Percentiles rank a stretch among this genome's conserved stretches.
Evolutionary conservation across 2,888 invertebrate genomes (phyloP).

Genomic region (Endomychus coccineus): DNA sequence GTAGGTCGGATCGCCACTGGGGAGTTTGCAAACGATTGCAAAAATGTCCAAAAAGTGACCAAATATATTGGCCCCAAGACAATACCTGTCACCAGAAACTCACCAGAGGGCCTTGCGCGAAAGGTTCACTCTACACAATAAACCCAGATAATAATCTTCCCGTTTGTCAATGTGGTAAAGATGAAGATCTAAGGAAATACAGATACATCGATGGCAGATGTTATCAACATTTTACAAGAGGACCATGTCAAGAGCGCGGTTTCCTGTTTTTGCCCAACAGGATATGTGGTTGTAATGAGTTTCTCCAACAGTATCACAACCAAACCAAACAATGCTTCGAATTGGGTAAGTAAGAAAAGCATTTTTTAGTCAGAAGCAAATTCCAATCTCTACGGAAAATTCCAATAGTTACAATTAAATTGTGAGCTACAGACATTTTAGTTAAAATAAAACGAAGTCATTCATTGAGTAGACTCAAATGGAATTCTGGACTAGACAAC

Average conservation of each 20-base stretch:
- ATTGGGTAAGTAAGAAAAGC: constrained; percentile 53
- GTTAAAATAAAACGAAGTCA: too few relatives aligned
- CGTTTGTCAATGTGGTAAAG: constrained; percentile 50
- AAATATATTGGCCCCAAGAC: constrained; percentile 71
- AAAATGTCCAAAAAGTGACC: constrained; percentile 55
- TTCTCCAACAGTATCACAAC: constrained; percentile 67
- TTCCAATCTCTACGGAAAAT: too few relatives aligned
- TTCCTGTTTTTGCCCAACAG: constrained; percentile 69
- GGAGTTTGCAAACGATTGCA: constrained; percentile 64
- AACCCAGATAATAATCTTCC: constrained; percentile 54
- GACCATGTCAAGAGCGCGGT: constrained; percentile 70
- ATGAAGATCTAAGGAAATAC: constrained; percentile 43
- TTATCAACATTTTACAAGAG: constrained; percentile 71
- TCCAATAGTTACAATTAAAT: too few relatives aligned
- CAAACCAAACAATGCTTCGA: constrained; percentile 64
- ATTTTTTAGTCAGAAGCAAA: too few relatives aligned
- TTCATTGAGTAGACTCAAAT: too few relatives aligned
- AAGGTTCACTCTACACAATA: constrained; percentile 59
- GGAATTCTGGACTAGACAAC: too few relatives aligned
- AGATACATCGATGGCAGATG: constrained; percentile 53
- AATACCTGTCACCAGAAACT: constrained; percentile 65
- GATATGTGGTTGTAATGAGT: constrained; percentile 63
- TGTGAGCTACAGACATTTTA: too few relatives aligned
- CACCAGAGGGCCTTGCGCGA: constrained; percentile 68
- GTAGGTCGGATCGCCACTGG: constrained; percentile 53